Evolutionary conservation across 2,113 vertebrate genomes (phyloP), one percentile per base, ranked within the genome.

Genomic region (Cichladusa arquata): DNA sequence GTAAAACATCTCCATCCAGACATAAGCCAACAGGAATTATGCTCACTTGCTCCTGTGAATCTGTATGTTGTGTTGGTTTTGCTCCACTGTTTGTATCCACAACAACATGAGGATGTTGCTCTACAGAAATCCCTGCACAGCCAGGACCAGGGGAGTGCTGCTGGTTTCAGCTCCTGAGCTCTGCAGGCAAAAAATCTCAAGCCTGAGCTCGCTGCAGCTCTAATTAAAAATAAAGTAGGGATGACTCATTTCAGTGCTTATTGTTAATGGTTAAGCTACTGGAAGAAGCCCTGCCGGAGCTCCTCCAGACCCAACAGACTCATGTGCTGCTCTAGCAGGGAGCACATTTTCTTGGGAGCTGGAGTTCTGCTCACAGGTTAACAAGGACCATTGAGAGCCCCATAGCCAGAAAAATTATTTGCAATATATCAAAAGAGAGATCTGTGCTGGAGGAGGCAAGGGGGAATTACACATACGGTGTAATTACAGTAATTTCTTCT

Each of bases 181-280:
- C 81, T 89, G 77, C 85, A 89, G 56, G 76, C 36, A 82, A 89
- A 93, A 88, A 60, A 56, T 26, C 88, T 87, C 80, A 81, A 62
- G 54, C 87, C 86, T 88, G 65, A 93, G 85, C 81, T 95, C 58
- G 8, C 76, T 92, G 89, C 76, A 86, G 65, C 45, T 84, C 84
- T 87, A 94, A 86, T 96, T 96, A 96, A 95, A 96, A 96, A 93
- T 91, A 80, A 92, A 97, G 69, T 56, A 38, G 4, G 2, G 82
- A 88, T 96, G 93, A 95, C 82, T 96, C 95, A 94, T 94, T 88
- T 90, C 85, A 65, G 50, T 86, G 90, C 84, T 92, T 31, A 71
- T 81, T 93, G 91, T 84, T 94, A 92, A 77, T 91, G 83, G 93
- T 78, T 90, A 94, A 96, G 69, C 81, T 86, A 23, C 90, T 96